A percentile compares a stretch with the other conserved stretches of the same genome.
These are phyloP conservation scores for Barypeithes pellucidus DNA, from an alignment of 2,888 invertebrate genomes.

Conservation along the genomic window DNA sequence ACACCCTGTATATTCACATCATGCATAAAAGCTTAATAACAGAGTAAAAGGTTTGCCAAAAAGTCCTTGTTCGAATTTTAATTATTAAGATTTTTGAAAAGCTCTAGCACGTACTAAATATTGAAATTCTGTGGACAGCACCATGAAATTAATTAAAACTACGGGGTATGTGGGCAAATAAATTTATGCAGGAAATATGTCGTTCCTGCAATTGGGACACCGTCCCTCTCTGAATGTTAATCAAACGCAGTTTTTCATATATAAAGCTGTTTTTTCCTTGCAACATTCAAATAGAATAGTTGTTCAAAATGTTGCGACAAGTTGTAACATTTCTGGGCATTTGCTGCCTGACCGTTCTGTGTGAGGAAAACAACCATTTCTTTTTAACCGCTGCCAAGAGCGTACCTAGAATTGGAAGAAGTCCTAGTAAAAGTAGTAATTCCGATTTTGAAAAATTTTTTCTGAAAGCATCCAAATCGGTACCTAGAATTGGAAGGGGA, in stretches of 20 bases:
- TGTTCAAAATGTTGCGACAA: slow-evolving; percentile 10
- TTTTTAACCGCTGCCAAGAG: slow-evolving; percentile 68
- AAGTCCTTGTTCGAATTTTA: too few relatives aligned
- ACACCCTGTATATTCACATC: too few relatives aligned
- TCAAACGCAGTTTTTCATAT: neutral
- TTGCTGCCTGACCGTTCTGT: slow-evolving; percentile 17
- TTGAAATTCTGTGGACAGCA: slow-evolving; percentile 8
- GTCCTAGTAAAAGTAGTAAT: slow-evolving; percentile 61
- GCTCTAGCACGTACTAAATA: neutral
- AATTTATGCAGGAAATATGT: neutral
- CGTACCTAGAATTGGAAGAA: slow-evolving; percentile 66
- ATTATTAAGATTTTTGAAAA: too few relatives aligned
- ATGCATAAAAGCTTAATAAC: too few relatives aligned
- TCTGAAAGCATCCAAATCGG: slow-evolving; percentile 71
- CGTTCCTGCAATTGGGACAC: neutral
- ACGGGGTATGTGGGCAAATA: slow-evolving; percentile 3
- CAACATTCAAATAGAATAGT: neutral
- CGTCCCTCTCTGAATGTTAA: slow-evolving; percentile 8
- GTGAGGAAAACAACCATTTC: slow-evolving; percentile 46
- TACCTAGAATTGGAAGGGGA: slow-evolving; percentile 71
- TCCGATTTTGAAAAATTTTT: slow-evolving; percentile 71
- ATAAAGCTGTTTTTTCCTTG: neutral
- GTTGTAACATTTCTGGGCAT: neutral
- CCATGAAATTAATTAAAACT: neutral
- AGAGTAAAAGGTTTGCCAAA: too few relatives aligned